Percentiles rank a stretch among this genome's conserved stretches.
phyloP scores from a whole-genome alignment of 2,888 invertebrate genomes.

The Cerastis rubricosa region DNA sequence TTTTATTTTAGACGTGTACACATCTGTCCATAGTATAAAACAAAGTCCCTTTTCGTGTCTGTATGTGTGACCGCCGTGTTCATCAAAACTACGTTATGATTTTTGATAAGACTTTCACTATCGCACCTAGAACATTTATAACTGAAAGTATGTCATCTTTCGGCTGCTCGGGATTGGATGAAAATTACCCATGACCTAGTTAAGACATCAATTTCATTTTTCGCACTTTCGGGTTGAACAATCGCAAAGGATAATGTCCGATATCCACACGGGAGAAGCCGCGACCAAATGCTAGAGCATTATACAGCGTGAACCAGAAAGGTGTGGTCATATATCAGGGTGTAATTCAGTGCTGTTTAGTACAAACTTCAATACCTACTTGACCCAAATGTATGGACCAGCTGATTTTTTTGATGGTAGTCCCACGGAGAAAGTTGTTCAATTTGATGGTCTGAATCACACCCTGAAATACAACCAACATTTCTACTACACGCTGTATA shows the following conservation, averaged over 20 bases:
- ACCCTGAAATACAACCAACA: background rate
- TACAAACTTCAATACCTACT: background rate
- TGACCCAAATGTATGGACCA: background rate
- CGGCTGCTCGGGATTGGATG: background rate
- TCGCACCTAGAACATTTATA: background rate
- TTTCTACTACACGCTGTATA: background rate
- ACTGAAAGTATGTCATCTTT: background rate
- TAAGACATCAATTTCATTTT: background rate
- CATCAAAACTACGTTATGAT: background rate
- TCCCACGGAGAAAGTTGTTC: background rate
- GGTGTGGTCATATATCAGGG: background rate
- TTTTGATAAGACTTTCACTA: background rate
- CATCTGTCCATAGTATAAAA: background rate
- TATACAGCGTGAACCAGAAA: background rate
- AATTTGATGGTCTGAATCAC: background rate
- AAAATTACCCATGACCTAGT: background rate
- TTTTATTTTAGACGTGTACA: constrained; percentile 10
- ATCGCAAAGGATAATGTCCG: background rate
- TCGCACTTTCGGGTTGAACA: background rate
- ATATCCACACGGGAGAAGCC: background rate
- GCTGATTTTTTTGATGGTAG: background rate
- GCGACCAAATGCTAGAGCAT: background rate
- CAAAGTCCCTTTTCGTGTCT: background rate
- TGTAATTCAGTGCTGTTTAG: background rate
- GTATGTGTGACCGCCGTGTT: background rate